Evolutionary conservation across 2,113 vertebrate genomes (phyloP).

Genomic region (Paedocypris sp.): DNA sequence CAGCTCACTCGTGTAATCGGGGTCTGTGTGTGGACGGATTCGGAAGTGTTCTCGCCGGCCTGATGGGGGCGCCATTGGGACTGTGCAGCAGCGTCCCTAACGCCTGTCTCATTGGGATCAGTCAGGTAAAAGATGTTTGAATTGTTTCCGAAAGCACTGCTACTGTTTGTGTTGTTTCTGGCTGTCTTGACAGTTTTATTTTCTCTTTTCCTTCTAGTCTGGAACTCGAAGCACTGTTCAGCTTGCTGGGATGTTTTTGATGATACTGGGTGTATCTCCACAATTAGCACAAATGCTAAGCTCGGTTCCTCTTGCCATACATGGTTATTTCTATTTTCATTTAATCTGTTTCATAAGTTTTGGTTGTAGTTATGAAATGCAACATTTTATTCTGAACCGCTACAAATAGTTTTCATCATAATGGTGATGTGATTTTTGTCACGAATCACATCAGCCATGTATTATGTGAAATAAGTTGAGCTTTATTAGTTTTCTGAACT

Average conservation of each 20-base stretch:
- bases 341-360: too few species aligned
- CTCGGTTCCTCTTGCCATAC: conserved; percentile 58
- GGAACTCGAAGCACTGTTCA: conserved; percentile 53
- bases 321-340: conserved; percentile 48
- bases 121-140: conserved; percentile 54
- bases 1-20: conserved; percentile 57
- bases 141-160: neutral
- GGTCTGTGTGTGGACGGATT: conserved; percentile 67
- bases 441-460: too few species aligned
- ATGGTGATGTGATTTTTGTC: too few species aligned
- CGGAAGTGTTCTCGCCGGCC: conserved; percentile 62
- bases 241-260: conserved; percentile 48
- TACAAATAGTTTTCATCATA: too few species aligned
- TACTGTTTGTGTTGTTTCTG: too few species aligned
- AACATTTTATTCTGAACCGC: too few species aligned
- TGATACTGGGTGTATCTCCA: conserved; percentile 63
- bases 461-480: too few species aligned
- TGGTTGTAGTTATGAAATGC: too few species aligned
- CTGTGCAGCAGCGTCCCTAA: conserved; percentile 66
- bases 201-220: conserved; percentile 42
- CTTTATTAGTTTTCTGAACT: too few species aligned
- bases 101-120: conserved; percentile 53
- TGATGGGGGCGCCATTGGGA: conserved; percentile 62
- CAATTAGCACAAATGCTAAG: conserved; percentile 57
- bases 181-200: neutral